Evolutionary conservation across 2,113 vertebrate genomes (phyloP), one percentile per base, ranked within the genome.

Genomic region (Lota lota): DNA sequence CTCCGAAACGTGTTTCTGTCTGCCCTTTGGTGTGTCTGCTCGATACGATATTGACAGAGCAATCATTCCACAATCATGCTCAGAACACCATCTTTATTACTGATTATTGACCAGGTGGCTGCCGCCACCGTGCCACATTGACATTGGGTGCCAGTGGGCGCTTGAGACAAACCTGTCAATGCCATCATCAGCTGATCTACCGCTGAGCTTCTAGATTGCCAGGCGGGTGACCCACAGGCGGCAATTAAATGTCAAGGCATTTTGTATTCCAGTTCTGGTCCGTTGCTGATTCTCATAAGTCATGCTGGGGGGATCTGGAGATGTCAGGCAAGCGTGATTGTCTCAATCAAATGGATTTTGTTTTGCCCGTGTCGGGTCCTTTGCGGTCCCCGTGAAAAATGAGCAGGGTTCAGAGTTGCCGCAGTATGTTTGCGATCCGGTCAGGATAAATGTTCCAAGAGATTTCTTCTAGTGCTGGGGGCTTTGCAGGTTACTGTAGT

Each of bases 181-280:
- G 63, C 77, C 73, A 67, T 79, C 83, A 89, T 85, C 79, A 82
- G 81, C 74, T 73, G 84, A 85, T 88, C 81, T 76, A 83, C 88
- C 53, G 80, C 84, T 82, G 81, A 65, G 79, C 20, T 83, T 87
- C 77, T 73, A 78, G 84, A 87, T 84, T 81, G 81, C 80, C 70
- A 73, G 80, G 79, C 76, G 68, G 19, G 54, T 85, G 88, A 90
- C 88, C 87, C 83, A 81, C 84, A 87, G 86, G 87, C 87, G 82
- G 83, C 84, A 83, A 87, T 86, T 88, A 90, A 90, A 90, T 90
- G 88, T 88, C 88, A 88, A 88, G 88, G 79, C 87, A 90, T 90
- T 90, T 88, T 83, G 84, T 56, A 87, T 88, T 88, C 79, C 83
- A 84, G 81, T 87, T 86, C 79, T 79, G 72, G 56, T 80, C 76